Base-by-base conservation (phyloP, 2,113 vertebrate genomes). In the Cettia cetti region DNA sequence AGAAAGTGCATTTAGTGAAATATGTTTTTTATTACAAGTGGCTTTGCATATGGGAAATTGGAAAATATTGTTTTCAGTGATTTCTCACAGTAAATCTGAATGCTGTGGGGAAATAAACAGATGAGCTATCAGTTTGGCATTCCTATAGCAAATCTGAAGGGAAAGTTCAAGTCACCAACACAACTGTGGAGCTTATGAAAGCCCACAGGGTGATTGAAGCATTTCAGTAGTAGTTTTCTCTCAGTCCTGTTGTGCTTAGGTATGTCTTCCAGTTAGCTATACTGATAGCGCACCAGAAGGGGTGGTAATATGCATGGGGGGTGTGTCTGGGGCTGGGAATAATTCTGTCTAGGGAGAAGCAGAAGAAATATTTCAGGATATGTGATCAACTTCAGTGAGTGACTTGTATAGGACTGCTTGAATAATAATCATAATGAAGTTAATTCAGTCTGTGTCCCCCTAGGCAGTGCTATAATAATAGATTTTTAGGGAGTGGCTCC, bases 21-120 rank as follows among this genome's bases (percentile, higher is more conserved):
- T 82, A 75, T 3, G 19, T 15, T 50, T 95, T 91, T 92, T 91
- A 72, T 92, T 91, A 85, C 40, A 57, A 79, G 69, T 70, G 87
- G 45, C 63, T 92, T 88, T 93, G 49, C 61, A 10, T 69, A 57
- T 95, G 54, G 68, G 47, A 92, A 94, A 69, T 63, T 37, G 35
- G 54, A 66, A 94, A 93, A 72, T 26, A 20, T 12, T 89, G 42
- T 31, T 89, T 82, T 93, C 52, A 17, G 56, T 50, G 30, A 37
- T 89, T 93, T 93, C 85, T 84, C 59, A 77, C 28, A 86, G 49
- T 92, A 92, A 88, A 80, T 82, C 71, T 93, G 65, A 93, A 53
- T 47, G 47, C 28, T 82, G 27, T n/a, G 23, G 31, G 42, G 17
- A 5, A 5, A n/a, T 70, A 61, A 30, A 1, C 63, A 84, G 40